phyloP scores from a whole-genome alignment of 2,113 vertebrate species.

The Elanus axillaris region DNA sequence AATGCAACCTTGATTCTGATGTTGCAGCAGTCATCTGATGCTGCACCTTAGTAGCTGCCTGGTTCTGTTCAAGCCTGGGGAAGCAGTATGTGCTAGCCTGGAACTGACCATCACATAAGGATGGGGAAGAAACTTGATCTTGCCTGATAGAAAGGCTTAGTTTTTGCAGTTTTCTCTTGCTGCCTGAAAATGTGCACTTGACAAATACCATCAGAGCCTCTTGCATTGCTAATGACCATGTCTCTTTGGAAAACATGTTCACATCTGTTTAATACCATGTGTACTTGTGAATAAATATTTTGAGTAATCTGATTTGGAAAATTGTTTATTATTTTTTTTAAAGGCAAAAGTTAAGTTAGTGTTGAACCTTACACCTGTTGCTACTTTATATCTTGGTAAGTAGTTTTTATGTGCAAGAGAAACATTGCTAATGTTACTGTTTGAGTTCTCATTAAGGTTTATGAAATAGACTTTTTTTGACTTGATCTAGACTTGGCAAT shows the following conservation, averaged over 20 bases:
- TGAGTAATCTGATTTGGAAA: neutral
- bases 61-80: neutral
- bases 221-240: neutral
- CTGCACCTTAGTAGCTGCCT: neutral
- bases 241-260: neutral
- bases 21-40: neutral
- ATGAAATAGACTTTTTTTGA: neutral
- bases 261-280: neutral
- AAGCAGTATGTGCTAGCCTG: neutral
- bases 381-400: neutral
- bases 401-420: neutral
- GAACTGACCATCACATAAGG: neutral
- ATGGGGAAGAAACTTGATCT: neutral
- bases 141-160: neutral
- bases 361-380: neutral
- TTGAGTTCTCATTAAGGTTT: neutral
- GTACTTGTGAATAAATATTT: conserved; percentile 28
- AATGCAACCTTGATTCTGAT: neutral
- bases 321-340: neutral
- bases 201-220: neutral
- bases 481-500: neutral
- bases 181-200: neutral
- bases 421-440: neutral
- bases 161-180: neutral
- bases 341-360: neutral